Evolutionary conservation across 2,888 invertebrate species (phyloP).

Genomic region (Andrena dorsata): DNA sequence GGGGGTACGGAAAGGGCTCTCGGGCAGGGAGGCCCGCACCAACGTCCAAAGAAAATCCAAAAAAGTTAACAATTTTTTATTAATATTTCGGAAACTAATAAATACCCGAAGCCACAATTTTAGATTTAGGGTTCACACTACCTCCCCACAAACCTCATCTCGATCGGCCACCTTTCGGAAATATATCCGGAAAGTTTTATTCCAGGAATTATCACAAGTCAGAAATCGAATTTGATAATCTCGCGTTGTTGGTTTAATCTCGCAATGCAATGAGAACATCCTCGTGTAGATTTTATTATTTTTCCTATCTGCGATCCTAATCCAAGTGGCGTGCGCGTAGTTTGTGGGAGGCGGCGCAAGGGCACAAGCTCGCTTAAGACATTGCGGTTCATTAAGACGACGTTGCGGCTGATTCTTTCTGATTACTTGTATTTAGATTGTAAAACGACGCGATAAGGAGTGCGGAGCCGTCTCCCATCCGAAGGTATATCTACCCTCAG

Average conservation of each 20-base stretch:
- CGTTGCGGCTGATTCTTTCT: constrained; percentile 67
- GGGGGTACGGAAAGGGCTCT: too few relatives aligned
- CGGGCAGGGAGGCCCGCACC: too few relatives aligned
- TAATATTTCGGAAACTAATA: too few relatives aligned
- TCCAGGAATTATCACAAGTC: background rate
- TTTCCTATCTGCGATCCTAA: constrained; percentile 24
- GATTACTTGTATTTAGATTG: constrained; percentile 76
- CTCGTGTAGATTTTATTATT: constrained; percentile 13
- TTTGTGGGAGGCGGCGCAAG: constrained; percentile 8
- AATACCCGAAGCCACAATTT: too few relatives aligned
- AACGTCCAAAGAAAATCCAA: too few relatives aligned
- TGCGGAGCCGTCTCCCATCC: constrained; percentile 51
- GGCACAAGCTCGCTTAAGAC: constrained; percentile 28
- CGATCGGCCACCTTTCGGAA: too few relatives aligned
- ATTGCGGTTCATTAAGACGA: constrained; percentile 68
- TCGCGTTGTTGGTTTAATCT: background rate
- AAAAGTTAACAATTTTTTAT: too few relatives aligned
- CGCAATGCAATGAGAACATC: constrained; percentile 5
- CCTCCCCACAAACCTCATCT: too few relatives aligned
- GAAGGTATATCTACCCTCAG: constrained; percentile 67
- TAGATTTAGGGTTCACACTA: too few relatives aligned
- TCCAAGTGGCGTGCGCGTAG: constrained; percentile 18
- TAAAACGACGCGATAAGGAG: constrained; percentile 77
- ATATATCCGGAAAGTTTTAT: too few relatives aligned
- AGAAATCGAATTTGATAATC: constrained; percentile 21